Evolutionary conservation across 2,113 vertebrate species (phyloP).

Genomic region (Rhadina sibilatrix): DNA sequence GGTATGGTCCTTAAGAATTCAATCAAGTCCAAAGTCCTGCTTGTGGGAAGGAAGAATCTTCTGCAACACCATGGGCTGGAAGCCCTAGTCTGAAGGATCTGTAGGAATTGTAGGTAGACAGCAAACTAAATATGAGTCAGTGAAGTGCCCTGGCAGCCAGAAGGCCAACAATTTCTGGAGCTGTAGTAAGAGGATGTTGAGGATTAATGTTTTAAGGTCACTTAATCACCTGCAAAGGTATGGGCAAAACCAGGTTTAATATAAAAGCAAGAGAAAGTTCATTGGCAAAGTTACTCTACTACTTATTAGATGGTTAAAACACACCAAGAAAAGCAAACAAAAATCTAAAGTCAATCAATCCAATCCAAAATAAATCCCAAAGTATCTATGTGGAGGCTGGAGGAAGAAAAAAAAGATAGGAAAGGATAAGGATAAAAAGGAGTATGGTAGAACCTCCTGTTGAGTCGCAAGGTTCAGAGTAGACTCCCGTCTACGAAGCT

Average conservation of each 20-base stretch:
- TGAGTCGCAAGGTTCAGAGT: not conserved
- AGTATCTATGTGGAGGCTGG: not conserved
- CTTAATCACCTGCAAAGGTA: not conserved
- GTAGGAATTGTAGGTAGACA: not conserved
- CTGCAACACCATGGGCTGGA: not conserved
- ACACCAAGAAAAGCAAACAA: not conserved
- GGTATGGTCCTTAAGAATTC: not conserved
- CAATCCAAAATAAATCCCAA: not conserved
- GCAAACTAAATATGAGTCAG: not conserved
- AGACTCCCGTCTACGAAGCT: fast-evolving
- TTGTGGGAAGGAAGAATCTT: not conserved
- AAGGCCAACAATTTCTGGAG: not conserved
- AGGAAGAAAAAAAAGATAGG: not conserved
- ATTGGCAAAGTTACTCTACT: not conserved
- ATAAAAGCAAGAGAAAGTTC: not conserved
- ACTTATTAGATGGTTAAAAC: not conserved
- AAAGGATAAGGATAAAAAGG: not conserved
- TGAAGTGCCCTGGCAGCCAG: not conserved
- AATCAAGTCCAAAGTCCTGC: not conserved
- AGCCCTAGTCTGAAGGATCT: not conserved
- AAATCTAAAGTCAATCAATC: not conserved
- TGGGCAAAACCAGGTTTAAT: not conserved
- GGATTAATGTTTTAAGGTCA: not conserved
- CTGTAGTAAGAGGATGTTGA: not conserved
- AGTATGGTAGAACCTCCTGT: not conserved